Evolutionary conservation across 2,113 vertebrate species (phyloP).

Genomic region (Tiliqua scincoides): DNA sequence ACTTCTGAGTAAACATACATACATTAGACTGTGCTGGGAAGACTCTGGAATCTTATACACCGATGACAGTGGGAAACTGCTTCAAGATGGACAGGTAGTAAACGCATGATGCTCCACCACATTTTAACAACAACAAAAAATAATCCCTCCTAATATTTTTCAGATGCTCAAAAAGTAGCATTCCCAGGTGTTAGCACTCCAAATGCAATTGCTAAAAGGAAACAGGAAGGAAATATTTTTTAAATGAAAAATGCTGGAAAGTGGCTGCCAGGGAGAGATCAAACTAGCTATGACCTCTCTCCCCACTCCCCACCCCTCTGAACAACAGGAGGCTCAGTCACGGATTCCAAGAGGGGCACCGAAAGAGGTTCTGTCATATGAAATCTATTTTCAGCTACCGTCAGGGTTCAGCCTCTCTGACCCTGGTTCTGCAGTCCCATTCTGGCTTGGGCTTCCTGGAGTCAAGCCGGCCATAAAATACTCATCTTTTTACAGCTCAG

Average conservation of each 20-base stretch:
- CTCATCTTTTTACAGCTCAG: too few relatives aligned
- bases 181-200: slow-evolving; percentile 22
- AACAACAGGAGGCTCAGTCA: background rate
- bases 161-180: slow-evolving; percentile 45
- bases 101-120: slow-evolving; percentile 2
- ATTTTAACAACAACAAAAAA: slow-evolving; percentile 7
- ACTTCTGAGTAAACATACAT: background rate
- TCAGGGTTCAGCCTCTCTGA: background rate
- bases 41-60: background rate
- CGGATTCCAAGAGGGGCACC: background rate
- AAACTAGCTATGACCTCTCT: background rate
- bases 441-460: too few relatives aligned
- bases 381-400: background rate
- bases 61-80: background rate
- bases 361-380: background rate
- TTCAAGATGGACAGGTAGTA: background rate
- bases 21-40: background rate
- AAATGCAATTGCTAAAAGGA: background rate
- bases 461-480: too few relatives aligned
- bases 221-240: slow-evolving; percentile 21
- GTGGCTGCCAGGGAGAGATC: slow-evolving; percentile 34
- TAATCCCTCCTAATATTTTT: slow-evolving; percentile 31
- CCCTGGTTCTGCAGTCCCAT: too few relatives aligned
- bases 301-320: background rate
- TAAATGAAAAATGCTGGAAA: slow-evolving; percentile 23